Evolutionary conservation across 2,113 vertebrate genomes (phyloP), one percentile per base, ranked within the genome.

Genomic region (Mustela lutreola): DNA sequence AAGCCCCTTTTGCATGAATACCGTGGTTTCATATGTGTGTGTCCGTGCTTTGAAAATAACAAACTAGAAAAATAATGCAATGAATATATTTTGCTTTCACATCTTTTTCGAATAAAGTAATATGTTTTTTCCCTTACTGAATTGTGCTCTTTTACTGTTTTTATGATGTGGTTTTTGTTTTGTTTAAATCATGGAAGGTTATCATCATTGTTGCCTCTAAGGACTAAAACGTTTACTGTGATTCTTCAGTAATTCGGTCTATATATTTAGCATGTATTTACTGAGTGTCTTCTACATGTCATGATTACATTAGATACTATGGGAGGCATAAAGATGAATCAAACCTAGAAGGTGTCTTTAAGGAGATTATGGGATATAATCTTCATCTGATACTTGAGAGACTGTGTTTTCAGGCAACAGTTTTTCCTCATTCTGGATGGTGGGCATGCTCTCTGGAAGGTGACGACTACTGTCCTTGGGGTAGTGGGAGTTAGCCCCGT

Each of bases 71-170:
- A 96, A 71, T 62, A n/a, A 78, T 50, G 5, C 7, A 75, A 60
- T 71, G 62, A 78, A 45, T 76, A 31, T 58, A 86, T 80, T 92
- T 89, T 28, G 6, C 5, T 60, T 80, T 56, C 7, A 67, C 1
- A 28, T n/a, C 53, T 92, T 33, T 94, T 48, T 33, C 2, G 76
- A 62, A 75, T 65, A 67, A 78, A 92, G 90, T 63, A 91, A 92
- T 58, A 4, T 78, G 15, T 26, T 90, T 91, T 86, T 86, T 60
- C 15, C 22, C 4, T 36, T 76, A 18, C 5, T 48, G 31, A 60
- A 24, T 50, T 53, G 70, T 96, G 1, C 0, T 53, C 2, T 92
- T 83, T 33, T 71, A 24, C 31, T 62, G 5, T 36, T 71, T 65
- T 89, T 26, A 80, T 62, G 36, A 0, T 36, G 58, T 65, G 28